A percentile compares a stretch with the other conserved stretches of the same genome.
These are phyloP conservation scores for Troilus luridus DNA, from an alignment of 2,888 invertebrate species.

Conservation along the genomic window DNA sequence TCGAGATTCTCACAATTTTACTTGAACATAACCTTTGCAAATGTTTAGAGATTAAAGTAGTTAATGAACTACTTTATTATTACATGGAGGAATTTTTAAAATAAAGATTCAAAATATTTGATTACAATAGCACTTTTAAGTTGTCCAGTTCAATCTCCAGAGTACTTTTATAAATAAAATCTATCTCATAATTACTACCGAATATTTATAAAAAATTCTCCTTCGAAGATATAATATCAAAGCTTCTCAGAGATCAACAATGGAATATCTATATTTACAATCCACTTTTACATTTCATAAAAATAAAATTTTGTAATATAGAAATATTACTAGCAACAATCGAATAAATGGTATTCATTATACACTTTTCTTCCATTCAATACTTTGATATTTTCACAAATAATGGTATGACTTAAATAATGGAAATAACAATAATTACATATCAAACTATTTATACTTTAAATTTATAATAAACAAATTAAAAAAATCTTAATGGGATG, in stretches of 20 bases:
- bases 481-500: background rate
- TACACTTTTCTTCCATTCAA: background rate
- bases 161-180: background rate
- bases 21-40: too few species aligned
- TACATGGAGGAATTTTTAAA: background rate
- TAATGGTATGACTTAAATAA: too few species aligned
- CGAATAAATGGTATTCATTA: background rate
- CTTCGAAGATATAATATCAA: background rate
- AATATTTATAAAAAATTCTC: background rate
- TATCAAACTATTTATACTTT: background rate
- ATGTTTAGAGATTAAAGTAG: background rate
- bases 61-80: background rate
- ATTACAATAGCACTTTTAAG: background rate
- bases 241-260: slow-evolving; percentile 25
- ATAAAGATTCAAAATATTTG: background rate
- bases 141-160: background rate
- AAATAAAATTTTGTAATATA: background rate
- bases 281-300: background rate
- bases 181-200: background rate
- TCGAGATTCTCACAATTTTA: too few species aligned
- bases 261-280: background rate
- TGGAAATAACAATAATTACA: background rate
- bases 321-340: background rate
- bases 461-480: background rate
- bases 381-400: background rate